Evolutionary conservation across 2,797 vertebrate species (phyloP).

Genomic region (Siniperca undulata): DNA sequence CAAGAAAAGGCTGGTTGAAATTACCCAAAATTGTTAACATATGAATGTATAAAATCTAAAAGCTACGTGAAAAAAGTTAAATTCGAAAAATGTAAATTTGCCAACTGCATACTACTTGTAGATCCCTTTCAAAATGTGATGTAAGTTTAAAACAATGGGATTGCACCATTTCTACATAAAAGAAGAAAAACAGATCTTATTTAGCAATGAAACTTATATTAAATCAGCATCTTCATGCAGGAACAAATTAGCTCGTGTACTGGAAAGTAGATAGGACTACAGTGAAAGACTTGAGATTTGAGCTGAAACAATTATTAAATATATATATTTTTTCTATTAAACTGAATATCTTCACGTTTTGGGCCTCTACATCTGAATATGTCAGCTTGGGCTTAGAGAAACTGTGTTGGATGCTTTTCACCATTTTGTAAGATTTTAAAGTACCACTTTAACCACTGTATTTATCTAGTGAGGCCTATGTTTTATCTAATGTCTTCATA

Average conservation of each 20-base stretch:
- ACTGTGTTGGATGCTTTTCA: not conserved
- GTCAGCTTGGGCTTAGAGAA: not conserved
- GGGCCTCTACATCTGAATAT: not conserved
- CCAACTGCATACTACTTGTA: not conserved
- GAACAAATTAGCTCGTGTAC: not conserved
- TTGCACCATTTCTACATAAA: not conserved
- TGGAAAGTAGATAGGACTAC: not conserved
- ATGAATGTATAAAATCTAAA: not conserved
- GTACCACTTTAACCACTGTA: not conserved
- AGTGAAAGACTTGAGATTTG: not conserved
- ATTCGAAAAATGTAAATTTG: not conserved
- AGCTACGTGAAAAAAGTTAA: not conserved
- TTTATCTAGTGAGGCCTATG: not conserved
- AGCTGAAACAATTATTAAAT: not conserved
- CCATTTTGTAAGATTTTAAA: not conserved
- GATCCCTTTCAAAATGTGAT: not conserved
- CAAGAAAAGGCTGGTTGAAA: not conserved
- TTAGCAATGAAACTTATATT: not conserved
- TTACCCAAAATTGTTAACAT: not conserved
- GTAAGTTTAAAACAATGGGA: not conserved
- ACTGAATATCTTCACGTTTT: not conserved
- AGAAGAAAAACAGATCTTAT: not conserved
- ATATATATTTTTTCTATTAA: not conserved
- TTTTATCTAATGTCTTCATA: not conserved
- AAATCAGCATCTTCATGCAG: not conserved